A percentile compares a stretch with the other conserved stretches of the same genome.
phyloP scores from a whole-genome alignment of 1,140 invertebrate genomes.

The Gonatopus flavifemur region DNA sequence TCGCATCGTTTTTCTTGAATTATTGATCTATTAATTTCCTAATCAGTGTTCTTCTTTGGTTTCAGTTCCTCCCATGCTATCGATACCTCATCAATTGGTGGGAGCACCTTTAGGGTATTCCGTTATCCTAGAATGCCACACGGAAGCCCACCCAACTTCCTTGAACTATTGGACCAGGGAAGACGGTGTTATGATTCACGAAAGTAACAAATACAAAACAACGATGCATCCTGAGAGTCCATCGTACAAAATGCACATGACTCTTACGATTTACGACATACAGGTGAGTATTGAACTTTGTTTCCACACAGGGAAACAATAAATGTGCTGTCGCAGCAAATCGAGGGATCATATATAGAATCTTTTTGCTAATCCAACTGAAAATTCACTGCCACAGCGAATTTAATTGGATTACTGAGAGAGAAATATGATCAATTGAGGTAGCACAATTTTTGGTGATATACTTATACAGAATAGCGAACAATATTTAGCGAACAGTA shows the following conservation, averaged over 20 bases:
- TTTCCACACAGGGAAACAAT: too few relatives aligned
- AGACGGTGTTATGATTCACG: constrained; percentile 86
- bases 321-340: too few relatives aligned
- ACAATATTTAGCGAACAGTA: too few relatives aligned
- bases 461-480: too few relatives aligned
- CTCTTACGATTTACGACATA: constrained; percentile 74
- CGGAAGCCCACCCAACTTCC: constrained; percentile 87
- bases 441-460: too few relatives aligned
- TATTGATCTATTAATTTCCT: constrained; percentile 2
- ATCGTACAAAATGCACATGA: constrained; percentile 83
- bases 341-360: too few relatives aligned
- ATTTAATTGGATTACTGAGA: too few relatives aligned
- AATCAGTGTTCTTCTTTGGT: constrained; percentile 28
- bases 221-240: constrained; percentile 56
- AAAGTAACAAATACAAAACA: constrained; percentile 76
- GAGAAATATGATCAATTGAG: too few relatives aligned
- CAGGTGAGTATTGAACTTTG: constrained; percentile 57
- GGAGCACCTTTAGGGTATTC: constrained; percentile 78
- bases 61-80: constrained; percentile 86
- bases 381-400: too few relatives aligned
- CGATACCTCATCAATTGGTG: constrained; percentile 88
- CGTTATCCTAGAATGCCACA: constrained; percentile 84
- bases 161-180: constrained; percentile 90
- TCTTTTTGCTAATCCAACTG: too few relatives aligned
- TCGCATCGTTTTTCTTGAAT: background rate